Base-by-base conservation (phyloP, 2,113 vertebrate genomes). In the Austrofundulus limnaeus region DNA sequence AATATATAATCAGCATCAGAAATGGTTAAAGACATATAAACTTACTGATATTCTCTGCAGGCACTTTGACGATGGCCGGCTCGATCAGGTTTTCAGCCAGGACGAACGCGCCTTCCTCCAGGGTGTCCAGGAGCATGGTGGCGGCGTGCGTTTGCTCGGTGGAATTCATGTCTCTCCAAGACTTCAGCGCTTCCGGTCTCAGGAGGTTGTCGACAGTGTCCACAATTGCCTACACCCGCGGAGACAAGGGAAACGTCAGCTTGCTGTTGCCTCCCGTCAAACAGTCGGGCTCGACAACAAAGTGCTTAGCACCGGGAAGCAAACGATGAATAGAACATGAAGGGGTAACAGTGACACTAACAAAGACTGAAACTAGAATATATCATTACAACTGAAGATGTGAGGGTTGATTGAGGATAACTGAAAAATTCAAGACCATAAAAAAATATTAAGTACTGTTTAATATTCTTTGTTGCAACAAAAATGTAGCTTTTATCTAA, bases 141-240 rank as follows among this genome's bases (percentile, higher is more conserved):
- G 97, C 96, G 11, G 96, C 94, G 7, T 98, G 96, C 0, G 95
- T 94, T 90, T 97, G 96, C 78, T 98, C 96, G 0, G 96, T 96
- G 55, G 95, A 93, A 90, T 99, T 99, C 97, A 98, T 98, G 86
- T 98, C 96, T 84, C 92, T 95, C 97, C 97, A 99, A 38, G 96
- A 98, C 78, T 97, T 95, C 85, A 99, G 89, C 51, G 96, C 96
- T 91, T 98, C 96, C 3, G 92, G 92, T 89, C 95, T 94, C 90
- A 99, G 93, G 77, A 99, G 94, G 90, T 98, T 98, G 93, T 99
- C 95, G 82, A 99, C 97, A 8, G 97, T 99, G 90, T 99, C 97
- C 86, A 99, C 96, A 71, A 98, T 97, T 61, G 97, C 96, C 97
- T 99, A 92, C 76, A 91, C 92, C 90, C 92, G 90, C 90, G 82